Evolutionary conservation across 1,140 invertebrate genomes (phyloP), one percentile per base, ranked within the genome.

Genomic region (Agrypnia vestita): DNA sequence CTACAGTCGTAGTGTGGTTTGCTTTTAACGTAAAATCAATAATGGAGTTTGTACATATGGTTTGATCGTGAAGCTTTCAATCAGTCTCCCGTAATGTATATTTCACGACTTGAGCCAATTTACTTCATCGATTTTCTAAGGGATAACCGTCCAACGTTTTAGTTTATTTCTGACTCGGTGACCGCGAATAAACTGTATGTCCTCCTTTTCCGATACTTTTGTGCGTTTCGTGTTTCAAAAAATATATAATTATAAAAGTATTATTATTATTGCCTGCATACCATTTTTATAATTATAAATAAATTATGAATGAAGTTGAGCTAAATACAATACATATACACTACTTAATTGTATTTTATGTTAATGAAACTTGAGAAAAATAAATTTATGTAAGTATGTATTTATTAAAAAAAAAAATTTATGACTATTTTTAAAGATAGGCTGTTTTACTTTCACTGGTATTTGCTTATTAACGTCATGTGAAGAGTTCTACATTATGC

Each of bases 111-210:
- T 62, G 59, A 51, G 44, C 59, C 56, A 47, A 76, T 62, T 76
- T 61, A 35, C 35, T 43, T 76, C 35, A 77, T 77, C 75, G 75
- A 77, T 77, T 77, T 47, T 0, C 44, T 62, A 77, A 35, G 75
- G 61, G 75, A 51, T 77, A 62, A 62, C 59, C 12, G 17, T 47
- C 35, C 73, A 13, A 25, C 51, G 43, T 61, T 74, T 71, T 51
- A 21, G 46, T 49, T 17, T 53, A 71, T 51, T 13, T 49, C 25
- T 49, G 67, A 15, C 17, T 64, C 61, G 35, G 35, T 25, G 19
- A 71, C 10, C 9, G n/a, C 67, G 19, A 71, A 53, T 49, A 67
- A n/a, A 49, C 47, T 51, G 21, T 47, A 15, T 46, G 46, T 51
- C 46, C 25, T 6, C 10, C 19, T 71, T 44, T 71, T 21, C 67